phyloP scores from a whole-genome alignment of 2,888 invertebrate species.

The Drosophila putrida region DNA sequence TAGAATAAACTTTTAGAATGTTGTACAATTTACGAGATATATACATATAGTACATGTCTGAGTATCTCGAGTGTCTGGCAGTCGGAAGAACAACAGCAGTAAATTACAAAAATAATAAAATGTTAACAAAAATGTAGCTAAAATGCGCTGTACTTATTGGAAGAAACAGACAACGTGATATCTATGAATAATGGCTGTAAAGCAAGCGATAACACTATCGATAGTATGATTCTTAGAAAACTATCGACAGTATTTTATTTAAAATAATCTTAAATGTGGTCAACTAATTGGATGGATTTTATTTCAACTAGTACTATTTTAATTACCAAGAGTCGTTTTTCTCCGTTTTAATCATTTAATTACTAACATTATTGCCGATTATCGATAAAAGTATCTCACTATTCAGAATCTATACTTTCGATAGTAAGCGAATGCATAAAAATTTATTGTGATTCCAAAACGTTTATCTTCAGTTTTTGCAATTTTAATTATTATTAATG shows the following conservation, averaged over 20 bases:
- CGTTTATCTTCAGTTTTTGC: background rate
- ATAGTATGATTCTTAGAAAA: too few relatives aligned
- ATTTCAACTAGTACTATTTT: too few relatives aligned
- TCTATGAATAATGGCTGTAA: background rate
- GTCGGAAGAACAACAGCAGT: background rate
- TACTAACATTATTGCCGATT: background rate
- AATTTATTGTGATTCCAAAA: background rate
- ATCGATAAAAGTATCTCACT: background rate
- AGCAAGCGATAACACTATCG: background rate
- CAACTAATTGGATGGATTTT: too few relatives aligned
- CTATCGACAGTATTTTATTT: too few relatives aligned
- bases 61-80: constrained; percentile 51
- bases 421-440: background rate
- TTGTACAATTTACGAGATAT: constrained; percentile 35
- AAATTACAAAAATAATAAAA: background rate
- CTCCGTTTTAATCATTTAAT: background rate
- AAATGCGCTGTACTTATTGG: constrained; percentile 41
- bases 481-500: constrained; percentile 6
- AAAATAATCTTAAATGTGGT: too few relatives aligned
- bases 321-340: too few relatives aligned
- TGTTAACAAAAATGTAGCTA: background rate
- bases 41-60: constrained; percentile 50
- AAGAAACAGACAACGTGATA: background rate
- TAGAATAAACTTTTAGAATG: constrained; percentile 30
- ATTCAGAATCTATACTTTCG: background rate